Evolutionary conservation across 2,797 vertebrate genomes (phyloP).

Genomic region (Oryzias dopingdopingensis): DNA sequence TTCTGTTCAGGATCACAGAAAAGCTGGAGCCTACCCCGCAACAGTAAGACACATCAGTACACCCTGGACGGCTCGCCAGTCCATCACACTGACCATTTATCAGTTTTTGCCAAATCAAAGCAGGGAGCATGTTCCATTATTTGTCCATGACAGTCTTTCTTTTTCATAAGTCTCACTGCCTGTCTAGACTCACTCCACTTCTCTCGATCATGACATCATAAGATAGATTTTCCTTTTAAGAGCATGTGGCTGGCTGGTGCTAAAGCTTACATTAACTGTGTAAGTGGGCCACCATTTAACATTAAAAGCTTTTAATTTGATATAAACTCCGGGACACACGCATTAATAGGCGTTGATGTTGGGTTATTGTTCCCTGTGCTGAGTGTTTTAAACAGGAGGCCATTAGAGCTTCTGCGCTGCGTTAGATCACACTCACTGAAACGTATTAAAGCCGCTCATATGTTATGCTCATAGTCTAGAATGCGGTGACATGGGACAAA

Average conservation of each 20-base stretch:
- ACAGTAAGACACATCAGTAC: too few species aligned
- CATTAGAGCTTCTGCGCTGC: constrained; percentile 64
- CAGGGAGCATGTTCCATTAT: not conserved
- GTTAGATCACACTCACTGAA: constrained; percentile 57
- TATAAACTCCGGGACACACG: constrained; percentile 75
- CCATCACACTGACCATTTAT: too few species aligned
- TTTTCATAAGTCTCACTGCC: constrained; percentile 22
- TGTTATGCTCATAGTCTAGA: constrained; percentile 46
- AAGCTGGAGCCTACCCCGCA: too few species aligned
- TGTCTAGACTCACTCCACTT: constrained; percentile 20
- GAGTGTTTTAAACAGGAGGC: constrained; percentile 70
- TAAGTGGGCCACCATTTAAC: constrained; percentile 79
- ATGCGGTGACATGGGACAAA: constrained; percentile 18
- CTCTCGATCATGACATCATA: constrained; percentile 75
- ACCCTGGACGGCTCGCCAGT: too few species aligned
- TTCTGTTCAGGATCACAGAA: too few species aligned
- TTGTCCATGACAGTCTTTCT: constrained; percentile 5
- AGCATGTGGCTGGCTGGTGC: constrained; percentile 66
- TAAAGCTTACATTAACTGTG: constrained; percentile 76
- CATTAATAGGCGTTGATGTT: constrained; percentile 72
- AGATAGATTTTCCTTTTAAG: constrained; percentile 81
- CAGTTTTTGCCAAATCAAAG: not conserved
- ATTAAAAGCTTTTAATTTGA: constrained; percentile 82
- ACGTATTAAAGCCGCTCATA: constrained; percentile 60
- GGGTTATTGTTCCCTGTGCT: constrained; percentile 74